These are phyloP conservation scores for Apostichopus californicus DNA, from an alignment of 35 echinoderm and acorn worm genomes.

Conservation along the genomic window DNA sequence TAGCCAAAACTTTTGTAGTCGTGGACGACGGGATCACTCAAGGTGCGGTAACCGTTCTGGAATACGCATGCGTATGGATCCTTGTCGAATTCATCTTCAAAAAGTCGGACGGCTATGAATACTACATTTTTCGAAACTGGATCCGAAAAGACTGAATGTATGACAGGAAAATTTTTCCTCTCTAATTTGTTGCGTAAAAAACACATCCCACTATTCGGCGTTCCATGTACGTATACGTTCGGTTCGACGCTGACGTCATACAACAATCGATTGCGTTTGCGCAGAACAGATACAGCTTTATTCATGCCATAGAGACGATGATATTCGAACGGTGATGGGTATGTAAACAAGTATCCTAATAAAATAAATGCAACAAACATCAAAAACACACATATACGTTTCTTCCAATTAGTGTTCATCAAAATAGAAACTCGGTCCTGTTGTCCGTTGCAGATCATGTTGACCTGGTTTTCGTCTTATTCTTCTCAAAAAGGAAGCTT, in stretches of 20 bases:
- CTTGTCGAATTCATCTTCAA: constrained; percentile 44
- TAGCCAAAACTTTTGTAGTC: constrained; percentile 82
- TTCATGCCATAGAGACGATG: not conserved
- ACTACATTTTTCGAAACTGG: constrained; percentile 66
- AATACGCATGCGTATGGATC: constrained; percentile 69
- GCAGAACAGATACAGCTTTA: not conserved
- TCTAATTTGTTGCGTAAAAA: constrained; percentile 64
- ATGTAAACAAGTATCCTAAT: not conserved
- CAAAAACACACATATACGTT: not conserved
- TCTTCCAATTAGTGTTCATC: not conserved
- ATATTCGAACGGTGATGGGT: not conserved
- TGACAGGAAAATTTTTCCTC: constrained; percentile 57
- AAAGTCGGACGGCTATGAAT: constrained; percentile 66
- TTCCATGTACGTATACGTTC: not conserved
- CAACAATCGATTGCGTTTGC: constrained; percentile 31
- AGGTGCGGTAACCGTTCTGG: constrained; percentile 40
- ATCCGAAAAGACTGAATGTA: constrained; percentile 83
- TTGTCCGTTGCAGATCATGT: not conserved
- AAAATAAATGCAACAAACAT: not conserved
- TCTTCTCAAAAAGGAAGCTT: too few relatives aligned
- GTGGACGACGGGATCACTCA: constrained; percentile 62
- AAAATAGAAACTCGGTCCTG: not conserved
- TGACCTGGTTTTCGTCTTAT: not conserved
- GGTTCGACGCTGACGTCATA: constrained; percentile 9
- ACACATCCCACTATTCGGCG: constrained; percentile 52